phyloP scores from a whole-genome alignment of 2,888 invertebrate genomes.

The Pterostichus niger region DNA sequence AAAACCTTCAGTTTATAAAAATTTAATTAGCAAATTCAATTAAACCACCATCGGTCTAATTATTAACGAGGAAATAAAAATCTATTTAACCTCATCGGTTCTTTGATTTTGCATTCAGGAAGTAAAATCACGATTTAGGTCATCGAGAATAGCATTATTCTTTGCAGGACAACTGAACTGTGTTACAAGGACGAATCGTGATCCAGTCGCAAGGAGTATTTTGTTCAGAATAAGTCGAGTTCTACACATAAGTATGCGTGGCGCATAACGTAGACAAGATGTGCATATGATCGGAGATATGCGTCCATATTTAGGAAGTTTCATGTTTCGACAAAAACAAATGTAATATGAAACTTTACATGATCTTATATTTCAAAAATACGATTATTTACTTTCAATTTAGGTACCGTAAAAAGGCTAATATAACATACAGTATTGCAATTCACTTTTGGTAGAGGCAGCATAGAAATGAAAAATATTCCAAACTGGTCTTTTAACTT shows the following conservation, averaged over 20 bases:
- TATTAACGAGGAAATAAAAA: neutral
- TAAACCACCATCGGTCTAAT: neutral
- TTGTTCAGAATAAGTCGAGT: neutral
- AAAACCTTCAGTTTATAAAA: conserved; percentile 3
- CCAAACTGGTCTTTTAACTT: no score
- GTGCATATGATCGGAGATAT: conserved; percentile 27
- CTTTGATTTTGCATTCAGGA: conserved; percentile 10
- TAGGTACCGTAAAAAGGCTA: no score
- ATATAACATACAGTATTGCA: no score
- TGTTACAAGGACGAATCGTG: conserved; percentile 14
- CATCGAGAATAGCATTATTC: conserved; percentile 37
- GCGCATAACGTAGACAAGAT: conserved; percentile 30
- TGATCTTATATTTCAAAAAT: neutral
- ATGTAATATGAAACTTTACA: neutral
- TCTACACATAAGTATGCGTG: conserved; percentile 36
- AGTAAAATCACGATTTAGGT: conserved; percentile 40
- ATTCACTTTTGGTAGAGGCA: no score
- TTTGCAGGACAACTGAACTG: conserved; percentile 15
- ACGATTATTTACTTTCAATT: neutral
- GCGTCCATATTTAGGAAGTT: neutral
- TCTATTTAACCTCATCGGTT: conserved; percentile 10
- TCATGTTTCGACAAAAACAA: conserved; percentile 11
- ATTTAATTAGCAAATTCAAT: conserved; percentile 4
- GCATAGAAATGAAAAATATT: no score
- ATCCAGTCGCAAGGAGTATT: neutral